Percentiles rank a stretch among this genome's conserved stretches.
Conservation (phyloP, 1,140 invertebrate species). For the Armadillidium nasatum region DNA sequence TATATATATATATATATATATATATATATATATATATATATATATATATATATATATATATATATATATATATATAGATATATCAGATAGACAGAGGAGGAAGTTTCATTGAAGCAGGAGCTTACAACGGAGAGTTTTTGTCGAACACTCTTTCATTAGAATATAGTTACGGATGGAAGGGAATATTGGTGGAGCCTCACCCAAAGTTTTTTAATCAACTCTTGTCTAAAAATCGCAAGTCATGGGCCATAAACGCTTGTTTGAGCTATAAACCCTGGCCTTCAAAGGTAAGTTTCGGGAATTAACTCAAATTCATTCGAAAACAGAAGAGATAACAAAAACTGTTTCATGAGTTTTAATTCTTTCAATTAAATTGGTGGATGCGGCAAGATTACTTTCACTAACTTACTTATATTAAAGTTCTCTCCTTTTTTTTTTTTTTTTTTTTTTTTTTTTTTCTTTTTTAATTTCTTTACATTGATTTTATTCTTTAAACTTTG, state of each 20-base stretch:
- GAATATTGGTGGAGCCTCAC: slow-evolving; percentile 3
- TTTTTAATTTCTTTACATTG: no score
- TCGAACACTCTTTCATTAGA: slow-evolving; percentile 8
- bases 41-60: slow-evolving; percentile 6
- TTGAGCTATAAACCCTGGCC: neutral
- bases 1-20: no score
- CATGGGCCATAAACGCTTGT: slow-evolving; percentile 4
- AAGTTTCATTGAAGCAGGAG: slow-evolving; percentile 14
- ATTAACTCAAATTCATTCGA: no score
- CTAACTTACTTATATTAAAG: no score
- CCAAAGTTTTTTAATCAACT: neutral
- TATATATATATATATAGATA: slow-evolving; percentile 8
- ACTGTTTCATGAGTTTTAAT: no score
- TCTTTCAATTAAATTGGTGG: no score
- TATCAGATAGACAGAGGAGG: neutral
- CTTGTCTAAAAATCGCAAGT: neutral
- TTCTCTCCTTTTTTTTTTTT: no score
- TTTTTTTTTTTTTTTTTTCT: no score
- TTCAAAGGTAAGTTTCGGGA: neutral
- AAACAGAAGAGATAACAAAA: no score
- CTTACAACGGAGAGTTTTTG: slow-evolving; percentile 13
- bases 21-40: neutral
- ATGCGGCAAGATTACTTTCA: no score
- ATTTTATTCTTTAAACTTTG: no score
- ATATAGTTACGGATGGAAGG: neutral